Evolutionary conservation across 2,797 vertebrate genomes (phyloP), one percentile per base, ranked within the genome.

Genomic region (Microctenopoma lineatum): DNA sequence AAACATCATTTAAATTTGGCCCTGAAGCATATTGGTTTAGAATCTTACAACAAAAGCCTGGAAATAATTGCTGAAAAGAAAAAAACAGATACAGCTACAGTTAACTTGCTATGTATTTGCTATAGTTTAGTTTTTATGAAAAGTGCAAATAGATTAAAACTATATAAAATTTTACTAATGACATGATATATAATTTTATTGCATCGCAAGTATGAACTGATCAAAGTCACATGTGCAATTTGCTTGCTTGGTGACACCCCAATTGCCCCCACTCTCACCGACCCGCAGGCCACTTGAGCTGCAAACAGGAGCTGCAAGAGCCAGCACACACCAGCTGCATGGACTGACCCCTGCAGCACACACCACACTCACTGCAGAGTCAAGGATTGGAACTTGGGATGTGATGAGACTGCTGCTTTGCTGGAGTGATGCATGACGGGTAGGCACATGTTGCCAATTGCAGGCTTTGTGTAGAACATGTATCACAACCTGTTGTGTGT

Each of bases 271-370:
- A 21, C 21, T 21, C 21, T 21, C 21, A 21, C 32, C 32, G 7
- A 7, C 32, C 4, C 14, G 13, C 47, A 11, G 50, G 29, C 8
- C 34, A 6, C 14, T 3, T 16, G 2, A 50, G 42, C 13, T 10
- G 13, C 4, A 10, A 26, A 41, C 39, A 66, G 47, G 46, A 52
- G 18, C 4, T 61, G 38, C 21, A 39, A 65, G 71, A 38, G 50
- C 68, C 13, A 64, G 61, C 64, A 50, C 59, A 74, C 48, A 53
- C 3, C 4, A 27, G 27, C 66, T 62, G 48, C 52, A 27, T 52
- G 51, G 36, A 21, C 47, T n/a, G 45, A 58, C 18, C 15, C 39
- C 39, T 46, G 39, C 39, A 65, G 12, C 39, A 38, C 54, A 36
- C 25, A 39, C 25, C 41, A 16, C 16, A 8, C 29, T 14, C 6